These are phyloP conservation scores for Oreochromis grahami DNA, from an alignment of 2,797 vertebrate species.

Conservation along the genomic window DNA sequence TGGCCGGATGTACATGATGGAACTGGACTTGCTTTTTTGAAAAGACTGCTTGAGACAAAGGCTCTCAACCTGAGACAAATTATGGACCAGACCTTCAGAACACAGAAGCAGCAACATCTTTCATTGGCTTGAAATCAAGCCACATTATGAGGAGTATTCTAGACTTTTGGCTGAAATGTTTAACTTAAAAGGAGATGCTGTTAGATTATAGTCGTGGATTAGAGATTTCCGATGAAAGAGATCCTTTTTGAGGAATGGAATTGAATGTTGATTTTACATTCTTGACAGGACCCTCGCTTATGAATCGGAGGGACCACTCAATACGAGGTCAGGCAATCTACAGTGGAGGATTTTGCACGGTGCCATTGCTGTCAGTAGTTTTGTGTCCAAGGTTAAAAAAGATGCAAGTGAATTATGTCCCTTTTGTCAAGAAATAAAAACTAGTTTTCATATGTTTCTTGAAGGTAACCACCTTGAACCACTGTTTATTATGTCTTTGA, in stretches of 20 bases:
- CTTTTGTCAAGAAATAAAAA: background rate
- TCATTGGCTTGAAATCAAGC: background rate
- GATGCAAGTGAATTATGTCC: background rate
- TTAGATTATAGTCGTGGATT: background rate
- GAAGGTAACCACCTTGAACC: background rate
- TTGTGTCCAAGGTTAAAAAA: background rate
- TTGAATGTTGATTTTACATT: rapidly evolving
- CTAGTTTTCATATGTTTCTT: background rate
- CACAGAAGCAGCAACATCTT: background rate
- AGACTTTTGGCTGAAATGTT: background rate
- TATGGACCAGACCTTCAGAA: background rate
- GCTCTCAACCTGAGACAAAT: background rate
- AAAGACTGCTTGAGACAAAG: background rate
- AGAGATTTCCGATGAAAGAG: background rate
- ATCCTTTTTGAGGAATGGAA: background rate
- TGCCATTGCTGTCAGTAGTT: background rate
- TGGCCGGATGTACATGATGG: rapidly evolving
- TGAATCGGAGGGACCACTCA: rapidly evolving
- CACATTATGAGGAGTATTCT: background rate
- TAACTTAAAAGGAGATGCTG: background rate
- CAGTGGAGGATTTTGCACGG: background rate
- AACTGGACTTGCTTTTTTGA: background rate
- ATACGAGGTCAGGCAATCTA: rapidly evolving
- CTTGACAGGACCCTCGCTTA: rapidly evolving
- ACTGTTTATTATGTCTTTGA: background rate